Evolutionary conservation across 1,140 invertebrate species (phyloP).

Genomic region (Lutraria rhynchaena): DNA sequence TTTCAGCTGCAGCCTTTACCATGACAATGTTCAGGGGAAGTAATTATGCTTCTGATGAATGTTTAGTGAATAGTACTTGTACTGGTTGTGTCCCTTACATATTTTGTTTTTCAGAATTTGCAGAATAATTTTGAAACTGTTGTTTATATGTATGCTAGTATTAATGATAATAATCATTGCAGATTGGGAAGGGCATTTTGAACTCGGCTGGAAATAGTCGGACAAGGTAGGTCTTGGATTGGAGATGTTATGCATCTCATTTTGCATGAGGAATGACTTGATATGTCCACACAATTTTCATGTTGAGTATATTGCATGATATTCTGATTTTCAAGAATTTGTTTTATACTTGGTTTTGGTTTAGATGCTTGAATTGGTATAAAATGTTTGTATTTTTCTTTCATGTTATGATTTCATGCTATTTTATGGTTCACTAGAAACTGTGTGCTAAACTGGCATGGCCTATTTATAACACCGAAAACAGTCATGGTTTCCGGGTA

Average conservation of each 20-base stretch:
- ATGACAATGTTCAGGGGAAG: no score
- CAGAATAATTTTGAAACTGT: neutral
- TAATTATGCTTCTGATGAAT: no score
- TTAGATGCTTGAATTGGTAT: slow-evolving; percentile 65
- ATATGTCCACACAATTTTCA: slow-evolving; percentile 64
- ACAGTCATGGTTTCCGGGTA: slow-evolving; percentile 59
- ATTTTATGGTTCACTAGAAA: slow-evolving; percentile 63
- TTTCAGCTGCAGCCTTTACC: no score
- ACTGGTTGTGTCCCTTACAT: no score
- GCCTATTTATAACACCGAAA: slow-evolving; percentile 61
- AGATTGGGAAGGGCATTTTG: slow-evolving; percentile 55
- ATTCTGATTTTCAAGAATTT: slow-evolving; percentile 63
- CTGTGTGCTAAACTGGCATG: slow-evolving; percentile 64
- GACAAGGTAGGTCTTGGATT: slow-evolving; percentile 60
- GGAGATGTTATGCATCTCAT: slow-evolving; percentile 60
- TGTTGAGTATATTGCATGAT: slow-evolving; percentile 64
- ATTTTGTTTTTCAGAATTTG: slow-evolving; percentile 16
- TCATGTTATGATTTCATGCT: slow-evolving; percentile 64
- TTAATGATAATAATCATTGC: slow-evolving; percentile 57
- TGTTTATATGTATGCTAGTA: slow-evolving; percentile 17
- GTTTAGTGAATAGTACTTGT: no score
- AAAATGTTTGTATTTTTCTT: slow-evolving; percentile 64
- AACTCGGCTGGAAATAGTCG: slow-evolving; percentile 22
- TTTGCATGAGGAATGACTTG: slow-evolving; percentile 62
- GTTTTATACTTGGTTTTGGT: slow-evolving; percentile 65